A percentile compares a stretch with the other conserved stretches of the same genome.
Conservation (phyloP, 2,888 invertebrate genomes). For the Ennomos quercinarius region DNA sequence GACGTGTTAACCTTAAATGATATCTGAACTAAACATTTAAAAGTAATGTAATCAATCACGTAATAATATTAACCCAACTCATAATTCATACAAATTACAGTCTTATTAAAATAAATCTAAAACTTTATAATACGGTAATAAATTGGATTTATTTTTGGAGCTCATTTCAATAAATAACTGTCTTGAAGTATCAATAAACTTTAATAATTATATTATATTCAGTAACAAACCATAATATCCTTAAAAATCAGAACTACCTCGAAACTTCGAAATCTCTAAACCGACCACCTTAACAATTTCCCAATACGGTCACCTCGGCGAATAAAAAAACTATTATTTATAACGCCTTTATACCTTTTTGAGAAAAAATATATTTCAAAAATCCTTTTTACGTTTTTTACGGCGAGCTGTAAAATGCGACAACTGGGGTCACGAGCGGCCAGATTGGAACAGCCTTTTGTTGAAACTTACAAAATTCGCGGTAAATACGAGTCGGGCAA, state of each 20-base stretch:
- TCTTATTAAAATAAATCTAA: no score
- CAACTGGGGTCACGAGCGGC: conserved; percentile 59
- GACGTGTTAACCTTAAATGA: no score
- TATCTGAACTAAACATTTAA: no score
- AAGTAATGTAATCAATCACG: no score
- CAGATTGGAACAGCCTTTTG: conserved; percentile 47
- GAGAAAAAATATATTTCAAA: conserved; percentile 55
- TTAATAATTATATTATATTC: neutral
- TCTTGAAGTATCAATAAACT: neutral
- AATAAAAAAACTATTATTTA: conserved; percentile 65
- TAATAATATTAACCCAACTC: neutral
- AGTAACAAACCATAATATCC: conserved; percentile 1
- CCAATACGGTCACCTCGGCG: conserved; percentile 47
- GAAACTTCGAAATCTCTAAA: conserved; percentile 15
- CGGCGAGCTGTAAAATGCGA: conserved; percentile 63
- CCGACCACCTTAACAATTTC: conserved; percentile 41
- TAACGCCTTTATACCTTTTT: conserved; percentile 56
- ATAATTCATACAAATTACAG: no score
- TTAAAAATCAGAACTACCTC: conserved; percentile 10
- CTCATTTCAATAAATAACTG: no score
- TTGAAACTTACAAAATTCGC: conserved; percentile 16
- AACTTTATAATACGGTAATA: neutral
- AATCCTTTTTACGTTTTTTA: conserved; percentile 58
- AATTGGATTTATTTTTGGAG: neutral
- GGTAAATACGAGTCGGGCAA: conserved; percentile 2